Percentiles rank a stretch among this genome's conserved stretches.
These are phyloP conservation scores for Marmota monax DNA, from an alignment of 2,113 vertebrate genomes.

Conservation along the genomic window DNA sequence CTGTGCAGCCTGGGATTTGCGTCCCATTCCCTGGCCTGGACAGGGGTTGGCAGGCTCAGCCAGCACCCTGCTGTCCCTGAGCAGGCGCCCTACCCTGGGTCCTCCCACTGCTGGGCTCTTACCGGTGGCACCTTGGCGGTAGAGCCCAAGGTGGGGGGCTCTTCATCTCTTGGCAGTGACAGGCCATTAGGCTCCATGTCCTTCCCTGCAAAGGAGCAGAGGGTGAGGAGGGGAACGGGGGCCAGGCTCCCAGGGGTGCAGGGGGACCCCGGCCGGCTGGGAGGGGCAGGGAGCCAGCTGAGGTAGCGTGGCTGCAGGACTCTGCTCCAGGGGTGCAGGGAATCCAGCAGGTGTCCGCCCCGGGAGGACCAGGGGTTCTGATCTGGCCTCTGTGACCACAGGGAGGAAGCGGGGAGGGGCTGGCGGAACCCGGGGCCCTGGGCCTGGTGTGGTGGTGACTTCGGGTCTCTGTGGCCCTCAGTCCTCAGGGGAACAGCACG, in stretches of 20 bases:
- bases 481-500: not conserved
- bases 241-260: not conserved
- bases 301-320: not conserved
- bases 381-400: not conserved
- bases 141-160: conserved; percentile 93
- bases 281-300: not conserved
- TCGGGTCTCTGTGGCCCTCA: not conserved
- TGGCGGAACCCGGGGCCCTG: fast-evolving
- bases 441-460: not conserved
- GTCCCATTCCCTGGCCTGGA: not conserved
- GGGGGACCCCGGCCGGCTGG: fast-evolving
- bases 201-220: conserved; percentile 89
- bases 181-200: conserved; percentile 91
- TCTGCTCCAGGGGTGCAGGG: not conserved
- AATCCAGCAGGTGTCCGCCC: not conserved
- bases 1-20: not conserved
- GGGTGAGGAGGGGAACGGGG: not conserved
- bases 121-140: conserved; percentile 89
- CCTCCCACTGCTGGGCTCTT: not conserved
- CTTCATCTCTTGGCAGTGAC: conserved; percentile 89
- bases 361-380: not conserved
- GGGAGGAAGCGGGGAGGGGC: not conserved
- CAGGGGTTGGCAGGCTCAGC: fast-evolving
- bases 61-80: fast-evolving
- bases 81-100: not conserved